phyloP scores from a whole-genome alignment of 2,888 invertebrate genomes.

The Antitype chi region DNA sequence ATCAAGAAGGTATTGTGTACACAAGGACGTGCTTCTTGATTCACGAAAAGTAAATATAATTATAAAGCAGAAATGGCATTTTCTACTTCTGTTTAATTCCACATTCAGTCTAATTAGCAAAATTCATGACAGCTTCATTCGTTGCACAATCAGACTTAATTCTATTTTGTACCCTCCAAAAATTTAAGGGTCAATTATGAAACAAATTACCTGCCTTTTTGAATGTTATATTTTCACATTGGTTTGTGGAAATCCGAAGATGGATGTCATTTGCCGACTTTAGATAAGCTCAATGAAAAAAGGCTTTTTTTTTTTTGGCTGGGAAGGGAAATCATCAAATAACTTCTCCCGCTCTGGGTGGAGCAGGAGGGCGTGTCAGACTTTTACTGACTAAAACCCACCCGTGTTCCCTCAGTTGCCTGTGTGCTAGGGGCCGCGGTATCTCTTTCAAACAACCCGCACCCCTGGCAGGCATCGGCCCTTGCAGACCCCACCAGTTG shows the following conservation, averaged over 20 bases:
- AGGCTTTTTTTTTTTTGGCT: no score
- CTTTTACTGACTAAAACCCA: no score
- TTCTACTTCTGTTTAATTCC: neutral
- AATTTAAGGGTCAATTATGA: slow-evolving; percentile 42
- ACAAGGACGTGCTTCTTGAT: neutral
- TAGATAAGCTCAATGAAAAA: neutral
- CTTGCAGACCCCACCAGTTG: no score
- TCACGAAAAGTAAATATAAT: neutral
- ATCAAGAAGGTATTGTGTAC: no score
- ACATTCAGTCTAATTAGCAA: slow-evolving; percentile 24
- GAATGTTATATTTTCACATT: slow-evolving; percentile 4
- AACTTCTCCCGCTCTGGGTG: no score
- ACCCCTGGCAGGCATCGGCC: no score
- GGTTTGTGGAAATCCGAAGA: neutral
- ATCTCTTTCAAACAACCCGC: no score
- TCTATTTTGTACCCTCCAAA: slow-evolving; percentile 19
- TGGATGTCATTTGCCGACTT: slow-evolving; percentile 2
- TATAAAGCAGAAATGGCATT: neutral
- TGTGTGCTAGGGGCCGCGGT: no score
- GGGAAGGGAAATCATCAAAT: no score
- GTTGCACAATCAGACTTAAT: slow-evolving; percentile 15
- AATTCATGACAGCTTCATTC: slow-evolving; percentile 22
- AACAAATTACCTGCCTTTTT: neutral
- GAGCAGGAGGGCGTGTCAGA: no score
- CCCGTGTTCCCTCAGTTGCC: no score